phyloP scores from a whole-genome alignment of 2,113 vertebrate species.

The Chionomys nivalis region DNA sequence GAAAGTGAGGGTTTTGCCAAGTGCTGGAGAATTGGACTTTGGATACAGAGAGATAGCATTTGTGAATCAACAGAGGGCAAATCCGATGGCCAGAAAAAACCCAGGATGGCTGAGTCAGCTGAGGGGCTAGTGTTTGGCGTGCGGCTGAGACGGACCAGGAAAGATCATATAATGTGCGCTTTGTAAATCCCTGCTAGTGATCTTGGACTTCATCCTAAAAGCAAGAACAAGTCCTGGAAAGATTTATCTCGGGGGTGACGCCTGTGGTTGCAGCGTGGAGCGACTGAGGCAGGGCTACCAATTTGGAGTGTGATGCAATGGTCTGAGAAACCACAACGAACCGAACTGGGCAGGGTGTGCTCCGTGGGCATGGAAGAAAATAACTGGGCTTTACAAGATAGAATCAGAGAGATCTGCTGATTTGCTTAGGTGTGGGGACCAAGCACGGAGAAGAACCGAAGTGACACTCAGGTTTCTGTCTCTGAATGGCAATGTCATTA shows the following conservation, averaged over 20 bases:
- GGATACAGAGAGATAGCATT: not conserved
- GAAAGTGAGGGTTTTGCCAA: slow-evolving; percentile 12
- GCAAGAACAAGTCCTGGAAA: not conserved
- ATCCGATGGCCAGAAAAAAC: not conserved
- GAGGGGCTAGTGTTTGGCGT: not conserved
- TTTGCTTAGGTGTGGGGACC: slow-evolving; percentile 35
- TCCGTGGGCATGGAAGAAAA: not conserved
- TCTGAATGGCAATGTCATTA: not conserved
- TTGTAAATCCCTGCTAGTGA: not conserved
- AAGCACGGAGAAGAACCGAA: not conserved
- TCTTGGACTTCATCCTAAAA: slow-evolving; percentile 21
- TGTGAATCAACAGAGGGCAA: not conserved
- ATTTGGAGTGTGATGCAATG: not conserved
- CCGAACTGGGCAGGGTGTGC: not conserved
- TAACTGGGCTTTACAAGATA: not conserved
- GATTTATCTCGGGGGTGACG: not conserved
- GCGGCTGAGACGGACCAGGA: not conserved
- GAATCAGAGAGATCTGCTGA: not conserved
- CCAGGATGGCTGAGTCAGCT: not conserved
- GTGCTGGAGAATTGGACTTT: not conserved
- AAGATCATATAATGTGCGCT: not conserved
- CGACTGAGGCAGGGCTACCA: not conserved
- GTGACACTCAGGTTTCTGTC: slow-evolving; percentile 31
- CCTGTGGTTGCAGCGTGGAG: not conserved
- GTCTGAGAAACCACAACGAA: not conserved